Evolutionary conservation across 2,888 invertebrate genomes (phyloP).

Genomic region (Meta bourneti): DNA sequence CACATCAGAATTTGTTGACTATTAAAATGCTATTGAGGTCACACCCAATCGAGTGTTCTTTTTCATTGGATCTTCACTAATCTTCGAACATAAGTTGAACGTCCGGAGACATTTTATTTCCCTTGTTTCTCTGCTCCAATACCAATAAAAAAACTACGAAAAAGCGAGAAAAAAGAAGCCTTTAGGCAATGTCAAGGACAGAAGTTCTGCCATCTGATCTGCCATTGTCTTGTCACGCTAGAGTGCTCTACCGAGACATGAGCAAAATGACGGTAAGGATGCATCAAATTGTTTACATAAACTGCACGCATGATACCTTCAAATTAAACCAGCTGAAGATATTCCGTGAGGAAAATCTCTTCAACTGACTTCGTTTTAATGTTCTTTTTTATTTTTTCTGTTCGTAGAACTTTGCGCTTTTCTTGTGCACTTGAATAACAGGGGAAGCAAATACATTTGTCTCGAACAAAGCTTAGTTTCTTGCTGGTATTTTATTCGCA

Average conservation of each 20-base stretch:
- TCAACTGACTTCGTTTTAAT: not conserved
- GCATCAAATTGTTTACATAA: conserved; percentile 21
- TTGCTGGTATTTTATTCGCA: too few species aligned
- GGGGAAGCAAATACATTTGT: not conserved
- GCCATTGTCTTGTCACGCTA: not conserved
- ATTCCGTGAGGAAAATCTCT: not conserved
- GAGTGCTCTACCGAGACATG: not conserved
- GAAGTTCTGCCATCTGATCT: not conserved
- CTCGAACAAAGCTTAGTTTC: too few species aligned
- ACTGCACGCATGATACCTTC: not conserved
- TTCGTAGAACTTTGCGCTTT: not conserved
- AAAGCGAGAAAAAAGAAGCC: not conserved
- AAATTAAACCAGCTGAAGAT: not conserved
- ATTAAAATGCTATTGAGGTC: too few species aligned
- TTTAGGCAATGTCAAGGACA: not conserved
- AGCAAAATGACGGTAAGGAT: conserved; percentile 32
- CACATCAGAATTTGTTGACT: too few species aligned
- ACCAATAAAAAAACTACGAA: not conserved
- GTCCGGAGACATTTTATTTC: not conserved
- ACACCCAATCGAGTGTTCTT: too few species aligned
- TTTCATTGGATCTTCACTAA: not conserved
- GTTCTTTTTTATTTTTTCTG: not conserved
- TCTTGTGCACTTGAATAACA: not conserved
- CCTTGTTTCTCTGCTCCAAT: not conserved
- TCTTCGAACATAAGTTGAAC: not conserved